Percentiles rank a stretch among this genome's conserved stretches.
Evolutionary conservation across 2,113 vertebrate species (phyloP).

Genomic region (Benitochromis conjunctus): DNA sequence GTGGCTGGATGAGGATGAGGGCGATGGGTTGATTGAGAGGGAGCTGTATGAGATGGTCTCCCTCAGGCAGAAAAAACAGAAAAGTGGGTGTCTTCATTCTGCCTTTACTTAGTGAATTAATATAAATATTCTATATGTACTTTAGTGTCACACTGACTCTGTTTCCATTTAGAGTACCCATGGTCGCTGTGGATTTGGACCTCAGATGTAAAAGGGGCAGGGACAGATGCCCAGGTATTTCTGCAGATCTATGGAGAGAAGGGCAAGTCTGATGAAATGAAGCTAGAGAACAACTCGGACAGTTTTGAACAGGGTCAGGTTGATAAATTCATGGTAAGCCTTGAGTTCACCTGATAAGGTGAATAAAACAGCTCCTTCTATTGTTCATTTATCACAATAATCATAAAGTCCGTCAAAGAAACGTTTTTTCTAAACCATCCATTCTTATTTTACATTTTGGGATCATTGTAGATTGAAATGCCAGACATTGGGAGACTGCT

Average conservation of each 20-base stretch:
- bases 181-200: slow-evolving; percentile 98
- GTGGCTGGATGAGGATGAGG: slow-evolving; percentile 96
- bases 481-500: slow-evolving; percentile 84
- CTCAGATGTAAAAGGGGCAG: slow-evolving; percentile 91
- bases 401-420: background rate
- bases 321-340: slow-evolving; percentile 89
- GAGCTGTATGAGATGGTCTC: slow-evolving; percentile 98
- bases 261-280: slow-evolving; percentile 90
- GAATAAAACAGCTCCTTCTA: background rate
- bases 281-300: slow-evolving; percentile 91
- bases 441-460: background rate
- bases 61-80: slow-evolving; percentile 84
- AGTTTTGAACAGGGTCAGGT: slow-evolving; percentile 89
- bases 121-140: background rate
- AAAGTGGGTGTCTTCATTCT: slow-evolving; percentile 76
- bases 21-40: slow-evolving; percentile 88
- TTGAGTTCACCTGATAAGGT: background rate
- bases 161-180: slow-evolving; percentile 75
- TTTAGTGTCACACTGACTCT: background rate
- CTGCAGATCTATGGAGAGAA: slow-evolving; percentile 91
- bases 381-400: background rate
- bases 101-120: background rate
- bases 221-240: slow-evolving; percentile 91
- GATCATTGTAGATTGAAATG: slow-evolving; percentile 81
- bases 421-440: background rate